Evolutionary conservation across 2,113 vertebrate species (phyloP).

Genomic region (Cairina moschata): DNA sequence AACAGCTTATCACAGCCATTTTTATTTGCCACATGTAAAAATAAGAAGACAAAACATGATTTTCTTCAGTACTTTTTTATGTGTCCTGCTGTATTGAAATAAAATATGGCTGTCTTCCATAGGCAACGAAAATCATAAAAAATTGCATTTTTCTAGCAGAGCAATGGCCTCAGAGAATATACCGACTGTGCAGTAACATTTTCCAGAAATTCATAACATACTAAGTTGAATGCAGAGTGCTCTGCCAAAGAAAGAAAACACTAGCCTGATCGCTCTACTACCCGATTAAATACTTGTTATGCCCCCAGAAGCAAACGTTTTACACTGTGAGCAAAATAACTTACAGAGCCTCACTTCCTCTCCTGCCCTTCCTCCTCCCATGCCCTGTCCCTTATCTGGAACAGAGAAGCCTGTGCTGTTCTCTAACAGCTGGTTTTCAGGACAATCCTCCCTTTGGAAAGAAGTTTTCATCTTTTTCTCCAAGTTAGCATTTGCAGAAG

Average conservation of each 20-base stretch:
- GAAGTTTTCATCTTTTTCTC: not conserved
- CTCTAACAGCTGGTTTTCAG: not conserved
- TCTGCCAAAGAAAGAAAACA: not conserved
- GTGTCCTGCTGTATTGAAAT: conserved; percentile 13
- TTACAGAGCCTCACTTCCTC: not conserved
- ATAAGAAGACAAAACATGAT: not conserved
- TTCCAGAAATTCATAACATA: conserved; percentile 6
- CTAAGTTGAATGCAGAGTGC: not conserved
- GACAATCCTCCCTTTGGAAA: not conserved
- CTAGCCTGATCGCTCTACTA: not conserved
- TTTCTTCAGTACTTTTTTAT: conserved; percentile 4
- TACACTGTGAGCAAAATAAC: not conserved
- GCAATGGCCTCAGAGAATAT: conserved; percentile 6
- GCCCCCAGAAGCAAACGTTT: not conserved
- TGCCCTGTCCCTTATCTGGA: not conserved
- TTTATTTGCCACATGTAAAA: not conserved
- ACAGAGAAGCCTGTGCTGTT: not conserved
- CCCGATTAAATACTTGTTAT: not conserved
- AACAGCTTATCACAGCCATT: not conserved
- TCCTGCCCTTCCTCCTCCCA: not conserved
- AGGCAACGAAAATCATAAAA: not conserved
- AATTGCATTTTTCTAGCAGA: not conserved
- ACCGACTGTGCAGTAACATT: not conserved
- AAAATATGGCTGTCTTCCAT: not conserved
- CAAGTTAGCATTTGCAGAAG: not conserved